phyloP scores from a whole-genome alignment of 2,797 vertebrate genomes.

The Artibeus jamaicensis region DNA sequence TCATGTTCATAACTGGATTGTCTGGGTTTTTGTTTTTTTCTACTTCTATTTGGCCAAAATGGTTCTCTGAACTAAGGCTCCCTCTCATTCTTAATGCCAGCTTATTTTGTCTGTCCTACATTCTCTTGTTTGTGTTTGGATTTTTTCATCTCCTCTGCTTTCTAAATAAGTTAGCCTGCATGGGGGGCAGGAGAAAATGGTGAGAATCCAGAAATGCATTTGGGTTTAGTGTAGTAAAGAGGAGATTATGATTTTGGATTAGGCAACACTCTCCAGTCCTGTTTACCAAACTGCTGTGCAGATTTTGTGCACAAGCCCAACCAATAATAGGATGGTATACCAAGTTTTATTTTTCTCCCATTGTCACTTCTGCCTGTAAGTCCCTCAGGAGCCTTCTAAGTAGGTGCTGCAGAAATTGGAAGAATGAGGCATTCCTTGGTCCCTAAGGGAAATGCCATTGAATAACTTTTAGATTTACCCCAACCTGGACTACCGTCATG shows the following conservation, averaged over 20 bases:
- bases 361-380: neutral
- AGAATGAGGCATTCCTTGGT: neutral
- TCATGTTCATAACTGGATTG: fast-evolving
- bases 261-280: neutral
- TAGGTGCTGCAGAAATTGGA: neutral
- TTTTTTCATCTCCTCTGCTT: neutral
- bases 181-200: fast-evolving
- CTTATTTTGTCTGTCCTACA: no score
- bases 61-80: neutral
- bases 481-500: neutral
- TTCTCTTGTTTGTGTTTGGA: neutral
- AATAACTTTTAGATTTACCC: neutral
- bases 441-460: neutral
- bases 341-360: neutral
- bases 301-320: neutral
- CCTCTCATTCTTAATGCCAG: neutral
- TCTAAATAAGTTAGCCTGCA: neutral
- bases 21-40: no score
- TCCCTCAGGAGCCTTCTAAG: neutral
- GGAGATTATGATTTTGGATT: neutral
- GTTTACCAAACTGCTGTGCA: neutral
- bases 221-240: neutral
- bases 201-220: neutral
- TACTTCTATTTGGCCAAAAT: neutral
- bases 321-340: neutral